Evolutionary conservation across 2,888 invertebrate species (phyloP).

Genomic region (Zaprionus lineosus): DNA sequence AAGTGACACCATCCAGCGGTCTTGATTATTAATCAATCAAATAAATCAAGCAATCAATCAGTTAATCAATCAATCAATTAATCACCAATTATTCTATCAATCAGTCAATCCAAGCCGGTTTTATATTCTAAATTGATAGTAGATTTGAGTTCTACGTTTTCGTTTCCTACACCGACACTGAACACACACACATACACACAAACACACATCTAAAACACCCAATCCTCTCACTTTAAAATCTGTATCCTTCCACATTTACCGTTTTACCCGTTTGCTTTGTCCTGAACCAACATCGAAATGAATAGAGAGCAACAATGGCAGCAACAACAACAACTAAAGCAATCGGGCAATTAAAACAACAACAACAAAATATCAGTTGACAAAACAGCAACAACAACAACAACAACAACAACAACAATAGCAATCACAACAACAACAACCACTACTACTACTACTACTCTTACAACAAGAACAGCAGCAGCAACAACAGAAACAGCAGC

Average conservation of each 20-base stretch:
- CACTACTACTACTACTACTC: conserved; percentile 8
- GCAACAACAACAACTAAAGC: conserved; percentile 11
- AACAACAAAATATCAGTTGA: too few relatives aligned
- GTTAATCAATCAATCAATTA: conserved; percentile 7
- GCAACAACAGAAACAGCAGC: conserved; percentile 33
- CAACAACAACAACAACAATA: conserved; percentile 18
- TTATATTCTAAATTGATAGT: conserved; percentile 35
- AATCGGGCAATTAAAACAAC: conserved; percentile 13
- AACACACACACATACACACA: background rate
- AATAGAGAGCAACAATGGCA: conserved; percentile 24
- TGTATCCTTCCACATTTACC: background rate
- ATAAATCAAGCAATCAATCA: conserved; percentile 31
- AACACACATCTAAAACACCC: too few relatives aligned
- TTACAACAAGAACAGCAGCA: too few relatives aligned
- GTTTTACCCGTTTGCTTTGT: conserved; percentile 23
- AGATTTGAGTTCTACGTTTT: too few relatives aligned
- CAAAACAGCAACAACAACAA: conserved; percentile 14
- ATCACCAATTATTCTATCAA: background rate
- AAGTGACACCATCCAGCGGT: conserved; percentile 30
- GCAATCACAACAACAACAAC: conserved; percentile 9
- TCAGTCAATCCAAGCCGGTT: conserved; percentile 4
- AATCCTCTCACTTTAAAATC: background rate
- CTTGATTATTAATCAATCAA: conserved; percentile 45
- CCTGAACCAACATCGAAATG: conserved; percentile 29
- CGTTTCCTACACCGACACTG: too few relatives aligned